Base-by-base conservation (phyloP, 2,797 vertebrate species). In the Austrolebias charrua region DNA sequence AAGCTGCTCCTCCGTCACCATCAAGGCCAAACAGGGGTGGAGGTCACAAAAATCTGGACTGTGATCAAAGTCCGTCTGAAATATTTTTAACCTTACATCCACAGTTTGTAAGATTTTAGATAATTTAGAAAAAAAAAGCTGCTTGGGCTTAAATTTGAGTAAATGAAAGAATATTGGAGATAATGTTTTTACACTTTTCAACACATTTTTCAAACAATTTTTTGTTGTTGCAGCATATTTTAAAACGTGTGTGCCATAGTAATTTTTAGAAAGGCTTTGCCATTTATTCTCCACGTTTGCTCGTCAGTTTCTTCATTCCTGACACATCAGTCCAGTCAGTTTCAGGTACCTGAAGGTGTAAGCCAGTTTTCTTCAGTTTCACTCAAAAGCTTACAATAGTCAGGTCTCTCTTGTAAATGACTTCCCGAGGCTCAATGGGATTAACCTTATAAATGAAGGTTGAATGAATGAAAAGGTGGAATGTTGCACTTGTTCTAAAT, bases 1-100 rank as follows among this genome's bases (percentile, higher is more conserved):
- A 61, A 46, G 72, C 67, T 72, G 71, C 57, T 55, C 38, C 66
- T 81, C 78, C 64, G 68, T 83, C 73, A 66, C 71, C 55, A 38
- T 63, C 7, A 64, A 72, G 46, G 65, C 75, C 78, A 76, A 79
- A 59, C 24, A 58, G 68, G 71, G 51, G 59, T 63, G 55, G 31
- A 75, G 73, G 71, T 79, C 73, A 64, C 28, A 1, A 0, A 28
- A 52, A 3, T 43, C 58, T 83, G 64, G 46, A 73, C 46, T 12
- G 52, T 43, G 60, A 76, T 74, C 71, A 81, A 58, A 79, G 63
- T 43, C 48, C 42, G 14, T 18, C 31, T 55, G 51, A 71, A 62
- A 47, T 38, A 12, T 7, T 16, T 73, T 60, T 63, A 24, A 60
- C 15, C 40, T 58, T 58, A 38, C 7, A 63, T 53, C 43, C 18